Base-by-base conservation (phyloP, 2,113 vertebrate genomes). In the Papio anubis region DNA sequence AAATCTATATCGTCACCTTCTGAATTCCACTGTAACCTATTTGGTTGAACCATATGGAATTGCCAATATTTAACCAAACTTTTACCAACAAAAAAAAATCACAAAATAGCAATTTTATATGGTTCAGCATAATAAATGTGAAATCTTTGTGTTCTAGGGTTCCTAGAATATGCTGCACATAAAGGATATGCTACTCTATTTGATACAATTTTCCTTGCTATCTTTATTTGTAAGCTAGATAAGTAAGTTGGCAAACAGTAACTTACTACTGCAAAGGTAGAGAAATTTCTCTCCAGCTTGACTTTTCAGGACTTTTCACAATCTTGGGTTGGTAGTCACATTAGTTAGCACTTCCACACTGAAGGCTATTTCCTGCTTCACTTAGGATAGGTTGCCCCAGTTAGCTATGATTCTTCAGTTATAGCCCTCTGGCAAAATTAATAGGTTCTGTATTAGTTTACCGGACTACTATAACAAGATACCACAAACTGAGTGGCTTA, bases 331-430 rank as follows among this genome's bases (percentile, higher is more conserved):
- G 38, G 27, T 64, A 89, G 83, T 90, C 81, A 84, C 40, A 93
- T 82, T 89, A 96, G 32, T 82, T 89, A 96, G 32, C 66, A 92
- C 38, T 84, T 93, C 59, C 35, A 59, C 52, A 80, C 45, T 55
- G n/a, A 93, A 97, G 23, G 83, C 25, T 78, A 73, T 88, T 93
- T 97, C 83, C 73, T 94, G 64, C 40, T 84, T 96, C 68, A 92
- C 66, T 72, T 93, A 89, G 82, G 21, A 59, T 43, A 82, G 88
- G 66, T 8, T 78, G 21, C 30, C n/a, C 59, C 35, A 20, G 93
- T 93, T 59, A 59, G 38, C 43, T 93, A 50, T 78, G 18, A 83
- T 80, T n/a, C 35, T 73, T 91, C 64, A 40, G 50, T 79, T 9
- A 50, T 52, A 90, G 68, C 10, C 0, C 23, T 92, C 89, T 86